phyloP scores from a whole-genome alignment of 2,113 vertebrate genomes.

The Columba janthina region DNA sequence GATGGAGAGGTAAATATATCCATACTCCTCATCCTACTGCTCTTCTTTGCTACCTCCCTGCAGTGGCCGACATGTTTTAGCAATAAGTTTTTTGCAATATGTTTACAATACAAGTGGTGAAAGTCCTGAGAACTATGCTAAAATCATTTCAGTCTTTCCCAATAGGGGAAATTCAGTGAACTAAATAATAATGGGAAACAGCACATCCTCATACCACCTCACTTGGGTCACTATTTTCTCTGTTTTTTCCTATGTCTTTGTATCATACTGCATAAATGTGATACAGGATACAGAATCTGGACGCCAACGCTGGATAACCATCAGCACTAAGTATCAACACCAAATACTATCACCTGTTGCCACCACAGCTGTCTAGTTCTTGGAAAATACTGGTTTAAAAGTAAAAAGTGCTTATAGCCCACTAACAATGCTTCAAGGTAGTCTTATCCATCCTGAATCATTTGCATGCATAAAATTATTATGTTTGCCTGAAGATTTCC shows the following conservation, averaged over 20 bases:
- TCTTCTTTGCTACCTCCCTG: not conserved
- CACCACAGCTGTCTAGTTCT: not conserved
- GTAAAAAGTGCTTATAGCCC: not conserved
- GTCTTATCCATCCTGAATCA: not conserved
- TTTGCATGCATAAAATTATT: not conserved
- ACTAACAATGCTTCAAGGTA: not conserved
- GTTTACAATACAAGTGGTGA: not conserved
- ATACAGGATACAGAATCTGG: not conserved
- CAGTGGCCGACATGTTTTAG: not conserved
- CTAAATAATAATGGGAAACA: not conserved
- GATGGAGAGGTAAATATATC: not conserved
- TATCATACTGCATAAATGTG: not conserved
- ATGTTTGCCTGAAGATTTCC: not conserved
- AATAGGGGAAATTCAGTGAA: not conserved
- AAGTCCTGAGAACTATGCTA: not conserved
- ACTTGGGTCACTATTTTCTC: not conserved
- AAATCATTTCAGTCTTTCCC: not conserved
- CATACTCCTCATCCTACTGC: not conserved
- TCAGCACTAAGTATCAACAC: not conserved
- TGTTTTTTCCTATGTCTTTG: accelerated
- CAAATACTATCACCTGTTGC: not conserved
- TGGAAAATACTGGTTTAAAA: not conserved
- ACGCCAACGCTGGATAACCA: not conserved
- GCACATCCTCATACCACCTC: not conserved
- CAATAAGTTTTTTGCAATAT: accelerated